Percentiles rank a stretch among this genome's conserved stretches.
Conservation (phyloP, 2,888 invertebrate species). For the Ichneumoninae sp. region DNA sequence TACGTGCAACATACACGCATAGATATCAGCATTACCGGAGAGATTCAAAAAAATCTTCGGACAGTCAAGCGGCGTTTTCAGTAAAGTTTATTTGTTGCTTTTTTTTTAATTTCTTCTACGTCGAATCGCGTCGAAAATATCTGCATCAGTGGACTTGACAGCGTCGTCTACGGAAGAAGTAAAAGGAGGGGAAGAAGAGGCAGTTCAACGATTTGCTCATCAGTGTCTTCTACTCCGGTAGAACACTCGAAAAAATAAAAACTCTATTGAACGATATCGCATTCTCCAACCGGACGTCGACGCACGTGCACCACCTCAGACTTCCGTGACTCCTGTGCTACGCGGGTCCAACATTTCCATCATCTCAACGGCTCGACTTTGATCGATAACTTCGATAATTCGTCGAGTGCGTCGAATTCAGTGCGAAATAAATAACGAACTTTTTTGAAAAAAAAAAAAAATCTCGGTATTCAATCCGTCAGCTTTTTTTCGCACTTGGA, state of each 20-base stretch:
- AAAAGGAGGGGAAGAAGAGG: conserved; percentile 3
- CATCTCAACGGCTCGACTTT: background rate
- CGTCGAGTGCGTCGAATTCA: conserved; percentile 1
- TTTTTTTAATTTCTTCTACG: background rate
- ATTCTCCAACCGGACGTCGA: background rate
- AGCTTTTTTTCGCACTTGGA: background rate
- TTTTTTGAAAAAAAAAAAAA: background rate
- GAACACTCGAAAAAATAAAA: background rate
- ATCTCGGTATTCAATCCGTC: background rate
- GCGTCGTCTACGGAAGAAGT: background rate
- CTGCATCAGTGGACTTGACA: conserved; percentile 3
- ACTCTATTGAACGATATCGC: conserved; percentile 3
- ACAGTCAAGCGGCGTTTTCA: background rate
- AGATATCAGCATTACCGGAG: background rate
- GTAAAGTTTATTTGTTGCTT: background rate
- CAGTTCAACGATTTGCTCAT: conserved; percentile 20
- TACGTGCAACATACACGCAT: background rate
- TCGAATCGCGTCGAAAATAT: conserved; percentile 3
- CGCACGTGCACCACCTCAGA: conserved; percentile 35
- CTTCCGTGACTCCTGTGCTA: conserved; percentile 22
- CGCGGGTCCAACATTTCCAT: conserved; percentile 6
- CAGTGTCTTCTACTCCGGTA: conserved; percentile 19
- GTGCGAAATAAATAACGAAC: background rate
- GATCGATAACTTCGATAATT: background rate
- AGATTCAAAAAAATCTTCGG: background rate